Conservation (phyloP, 2,888 invertebrate species). For the Sussaba pulchella region DNA sequence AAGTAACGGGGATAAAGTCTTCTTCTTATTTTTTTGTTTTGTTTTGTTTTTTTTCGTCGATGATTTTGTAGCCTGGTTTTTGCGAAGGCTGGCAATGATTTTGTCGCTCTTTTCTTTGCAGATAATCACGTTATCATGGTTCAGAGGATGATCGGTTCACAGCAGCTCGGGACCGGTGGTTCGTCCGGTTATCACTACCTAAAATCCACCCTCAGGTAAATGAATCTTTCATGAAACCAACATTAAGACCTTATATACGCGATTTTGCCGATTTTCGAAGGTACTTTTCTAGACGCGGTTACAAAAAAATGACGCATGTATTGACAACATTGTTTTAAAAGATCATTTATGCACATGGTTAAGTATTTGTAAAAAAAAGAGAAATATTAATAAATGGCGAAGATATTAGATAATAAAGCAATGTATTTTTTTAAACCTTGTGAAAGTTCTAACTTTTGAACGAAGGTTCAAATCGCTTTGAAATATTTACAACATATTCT, state of each 20-base stretch:
- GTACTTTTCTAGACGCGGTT: no score
- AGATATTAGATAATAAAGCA: no score
- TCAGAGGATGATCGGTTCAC: conserved; percentile 99
- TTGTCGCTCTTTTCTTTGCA: conserved; percentile 82
- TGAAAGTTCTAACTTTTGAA: no score
- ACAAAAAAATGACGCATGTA: no score
- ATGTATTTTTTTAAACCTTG: no score
- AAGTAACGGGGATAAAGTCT: conserved; percentile 2
- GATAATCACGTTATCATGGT: conserved; percentile 99
- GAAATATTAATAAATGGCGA: no score
- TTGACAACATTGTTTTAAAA: no score
- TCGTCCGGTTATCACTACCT: conserved; percentile 99
- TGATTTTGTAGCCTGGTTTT: background rate
- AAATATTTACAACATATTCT: no score
- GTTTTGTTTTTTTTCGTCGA: background rate
- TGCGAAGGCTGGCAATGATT: conserved; percentile 13
- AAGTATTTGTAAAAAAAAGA: no score
- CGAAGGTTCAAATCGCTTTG: no score
- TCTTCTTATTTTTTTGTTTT: conserved; percentile 22
- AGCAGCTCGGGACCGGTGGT: conserved; percentile 98
- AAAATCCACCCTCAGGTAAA: conserved; percentile 96
- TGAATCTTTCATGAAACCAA: background rate
- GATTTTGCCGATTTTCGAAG: no score
- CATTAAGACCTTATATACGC: background rate
- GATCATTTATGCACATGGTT: no score